Conservation (phyloP, 2,888 invertebrate species). For the Piscicola geometra region DNA sequence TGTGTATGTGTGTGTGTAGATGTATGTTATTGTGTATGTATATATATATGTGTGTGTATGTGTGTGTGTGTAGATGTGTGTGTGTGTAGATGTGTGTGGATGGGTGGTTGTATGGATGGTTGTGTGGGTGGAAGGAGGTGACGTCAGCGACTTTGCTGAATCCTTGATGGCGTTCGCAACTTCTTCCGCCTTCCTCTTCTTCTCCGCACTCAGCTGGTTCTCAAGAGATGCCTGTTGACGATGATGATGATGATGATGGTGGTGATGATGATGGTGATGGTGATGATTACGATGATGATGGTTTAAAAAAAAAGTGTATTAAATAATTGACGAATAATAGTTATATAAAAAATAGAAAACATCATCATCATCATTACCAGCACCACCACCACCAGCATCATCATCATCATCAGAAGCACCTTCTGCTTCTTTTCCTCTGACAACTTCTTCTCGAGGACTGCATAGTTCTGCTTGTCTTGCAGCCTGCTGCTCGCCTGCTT, state of each 20-base stretch:
- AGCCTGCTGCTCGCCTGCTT: slow-evolving; percentile 69
- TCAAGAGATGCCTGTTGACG: slow-evolving; percentile 65
- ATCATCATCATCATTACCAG: neutral
- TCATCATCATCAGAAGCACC: neutral
- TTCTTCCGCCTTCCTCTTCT: slow-evolving; percentile 65
- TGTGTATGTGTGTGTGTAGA: too few species aligned
- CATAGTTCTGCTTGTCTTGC: slow-evolving; percentile 72
- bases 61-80: slow-evolving; percentile 12
- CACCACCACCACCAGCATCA: neutral
- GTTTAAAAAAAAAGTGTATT: neutral
- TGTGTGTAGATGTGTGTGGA: neutral
- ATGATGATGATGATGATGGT: too few species aligned
- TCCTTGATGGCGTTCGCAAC: slow-evolving; percentile 66
- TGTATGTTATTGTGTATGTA: too few species aligned
- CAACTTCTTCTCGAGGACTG: slow-evolving; percentile 72
- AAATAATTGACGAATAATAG: too few species aligned
- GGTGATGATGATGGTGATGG: slow-evolving; percentile 26
- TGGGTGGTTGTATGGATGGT: too few species aligned
- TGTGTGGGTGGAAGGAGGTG: neutral
- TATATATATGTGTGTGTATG: neutral
- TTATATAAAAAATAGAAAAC: neutral
- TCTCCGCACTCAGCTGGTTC: slow-evolving; percentile 76
- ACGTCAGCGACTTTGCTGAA: slow-evolving; percentile 43
- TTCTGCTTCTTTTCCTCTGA: slow-evolving; percentile 74
- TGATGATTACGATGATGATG: slow-evolving; percentile 24